These are phyloP conservation scores for Caradrina kadenii DNA, from an alignment of 2,888 invertebrate genomes.

Conservation along the genomic window DNA sequence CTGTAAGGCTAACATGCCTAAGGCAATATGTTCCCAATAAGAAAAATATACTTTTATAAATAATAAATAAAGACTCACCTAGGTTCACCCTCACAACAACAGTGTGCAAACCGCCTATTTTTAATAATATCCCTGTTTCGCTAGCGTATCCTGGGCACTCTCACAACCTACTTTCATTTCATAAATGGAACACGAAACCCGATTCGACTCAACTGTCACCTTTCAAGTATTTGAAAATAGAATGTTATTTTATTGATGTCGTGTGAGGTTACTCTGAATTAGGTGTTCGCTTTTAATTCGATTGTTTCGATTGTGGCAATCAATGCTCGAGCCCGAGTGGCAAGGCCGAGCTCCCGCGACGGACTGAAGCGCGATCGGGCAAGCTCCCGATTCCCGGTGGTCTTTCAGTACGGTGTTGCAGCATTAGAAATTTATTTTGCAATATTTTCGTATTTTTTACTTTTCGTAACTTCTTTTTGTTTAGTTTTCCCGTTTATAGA, in stretches of 20 bases:
- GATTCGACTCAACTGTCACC: slow-evolving; percentile 46
- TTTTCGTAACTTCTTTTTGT: too few species aligned
- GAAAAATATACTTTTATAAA: slow-evolving; percentile 66
- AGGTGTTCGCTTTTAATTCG: slow-evolving; percentile 66
- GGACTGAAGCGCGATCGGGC: slow-evolving; percentile 77
- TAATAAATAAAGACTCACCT: slow-evolving; percentile 73
- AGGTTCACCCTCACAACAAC: slow-evolving; percentile 65
- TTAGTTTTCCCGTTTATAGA: neutral
- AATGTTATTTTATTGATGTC: slow-evolving; percentile 52
- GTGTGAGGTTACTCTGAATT: slow-evolving; percentile 57
- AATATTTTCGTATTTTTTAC: neutral
- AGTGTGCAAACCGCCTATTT: slow-evolving; percentile 70
- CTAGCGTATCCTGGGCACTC: slow-evolving; percentile 69
- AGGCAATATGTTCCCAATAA: slow-evolving; percentile 55
- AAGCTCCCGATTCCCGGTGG: slow-evolving; percentile 76
- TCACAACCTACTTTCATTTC: slow-evolving; percentile 73
- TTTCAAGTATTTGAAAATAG: slow-evolving; percentile 32
- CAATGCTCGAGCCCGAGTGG: slow-evolving; percentile 60
- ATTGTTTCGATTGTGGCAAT: slow-evolving; percentile 58
- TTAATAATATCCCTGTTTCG: slow-evolving; percentile 73
- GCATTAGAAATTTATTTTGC: slow-evolving; percentile 65
- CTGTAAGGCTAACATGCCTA: slow-evolving; percentile 28
- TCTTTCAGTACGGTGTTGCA: slow-evolving; percentile 77
- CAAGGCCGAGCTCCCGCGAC: slow-evolving; percentile 77
- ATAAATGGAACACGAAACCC: slow-evolving; percentile 59